Percentiles rank a stretch among this genome's conserved stretches.
These are phyloP conservation scores for Acronicta leporina DNA, from an alignment of 2,888 invertebrate species.

Conservation along the genomic window DNA sequence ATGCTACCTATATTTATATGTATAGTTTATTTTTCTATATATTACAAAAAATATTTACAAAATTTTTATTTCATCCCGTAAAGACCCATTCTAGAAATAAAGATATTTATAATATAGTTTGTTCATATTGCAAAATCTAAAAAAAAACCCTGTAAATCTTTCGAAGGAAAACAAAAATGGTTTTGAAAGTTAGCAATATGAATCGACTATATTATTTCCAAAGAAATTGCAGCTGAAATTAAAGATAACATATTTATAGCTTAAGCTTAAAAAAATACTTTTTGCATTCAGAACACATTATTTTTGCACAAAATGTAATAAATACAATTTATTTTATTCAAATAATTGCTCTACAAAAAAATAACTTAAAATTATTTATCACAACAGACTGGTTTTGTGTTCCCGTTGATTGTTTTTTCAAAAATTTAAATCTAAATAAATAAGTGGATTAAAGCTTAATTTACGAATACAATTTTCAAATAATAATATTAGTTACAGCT, in stretches of 20 bases:
- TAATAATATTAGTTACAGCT: constrained; percentile 43
- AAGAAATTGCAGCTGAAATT: constrained; percentile 58
- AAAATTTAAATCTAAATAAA: constrained; percentile 74
- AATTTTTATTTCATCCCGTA: constrained; percentile 78
- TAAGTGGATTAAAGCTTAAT: constrained; percentile 83
- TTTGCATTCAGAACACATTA: constrained; percentile 67
- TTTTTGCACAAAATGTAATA: constrained; percentile 65
- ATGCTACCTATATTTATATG: constrained; percentile 87
- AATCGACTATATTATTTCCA: constrained; percentile 54
- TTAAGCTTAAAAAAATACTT: constrained; percentile 48
- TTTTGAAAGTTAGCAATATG: constrained; percentile 35
- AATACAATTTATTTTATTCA: constrained; percentile 59
- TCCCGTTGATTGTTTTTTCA: constrained; percentile 68
- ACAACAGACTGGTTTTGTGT: constrained; percentile 85
- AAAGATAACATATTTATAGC: constrained; percentile 52
- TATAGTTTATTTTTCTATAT: constrained; percentile 85
- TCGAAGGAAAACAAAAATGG: constrained; percentile 16
- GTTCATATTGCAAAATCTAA: constrained; percentile 50
- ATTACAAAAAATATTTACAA: constrained; percentile 87
- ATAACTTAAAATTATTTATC: constrained; percentile 84
- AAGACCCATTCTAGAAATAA: constrained; percentile 79
- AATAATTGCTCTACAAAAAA: constrained; percentile 64
- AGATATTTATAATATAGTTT: constrained; percentile 56
- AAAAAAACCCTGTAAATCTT: constrained; percentile 33
- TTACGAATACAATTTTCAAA: constrained; percentile 62